Evolutionary conservation across 2,888 invertebrate species (phyloP), one percentile per base, ranked within the genome.

Genomic region (Antitype chi): DNA sequence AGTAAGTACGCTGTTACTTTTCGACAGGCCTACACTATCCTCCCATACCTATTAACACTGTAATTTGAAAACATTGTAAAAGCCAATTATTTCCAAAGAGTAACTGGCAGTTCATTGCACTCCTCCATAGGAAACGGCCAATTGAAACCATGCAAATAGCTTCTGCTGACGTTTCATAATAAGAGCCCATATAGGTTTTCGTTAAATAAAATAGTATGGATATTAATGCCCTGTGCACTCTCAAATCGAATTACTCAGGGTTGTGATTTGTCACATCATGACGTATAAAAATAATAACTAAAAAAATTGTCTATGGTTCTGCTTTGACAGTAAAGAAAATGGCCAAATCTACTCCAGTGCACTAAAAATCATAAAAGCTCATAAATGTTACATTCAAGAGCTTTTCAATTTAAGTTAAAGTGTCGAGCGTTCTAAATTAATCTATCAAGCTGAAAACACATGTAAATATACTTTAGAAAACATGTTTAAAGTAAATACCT

Each of bases 401-500:
- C 23, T 66, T 64, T 64, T 64, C 1, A 20, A 28, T 47, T 13
- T 28, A 32, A 52, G 5, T 28, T 23, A 15, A 23, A 52, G 28
- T 32, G 32, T n/a, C 1, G 3, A 17, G 1, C 2, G 23, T 52
- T 68, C 11, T n/a, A 55, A 55, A 32, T n/a, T 55, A 53, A 55
- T 53, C 1, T 17, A 17, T n/a, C 11, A 17, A 11, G 17, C 38
- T 66, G 28, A 53, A 63, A 55, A 74, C 20, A 28, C 23, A 32
- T 62, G 47, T 74, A 38, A 25, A 52, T 25, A 59, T 4, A 70
- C 66, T 55, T 15, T 0, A 62, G 0, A 28, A 28, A 38, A 38
- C 53, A 60, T 25, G n/a, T 69, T 64, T 13, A 60, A 74, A 82
- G 17, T 52, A 84, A 83, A 73, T 60, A 53, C 47, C 6, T n/a